Percentiles rank a stretch among this genome's conserved stretches.
Evolutionary conservation across 2,113 vertebrate genomes (phyloP).

Genomic region (Grammomys surdaster): DNA sequence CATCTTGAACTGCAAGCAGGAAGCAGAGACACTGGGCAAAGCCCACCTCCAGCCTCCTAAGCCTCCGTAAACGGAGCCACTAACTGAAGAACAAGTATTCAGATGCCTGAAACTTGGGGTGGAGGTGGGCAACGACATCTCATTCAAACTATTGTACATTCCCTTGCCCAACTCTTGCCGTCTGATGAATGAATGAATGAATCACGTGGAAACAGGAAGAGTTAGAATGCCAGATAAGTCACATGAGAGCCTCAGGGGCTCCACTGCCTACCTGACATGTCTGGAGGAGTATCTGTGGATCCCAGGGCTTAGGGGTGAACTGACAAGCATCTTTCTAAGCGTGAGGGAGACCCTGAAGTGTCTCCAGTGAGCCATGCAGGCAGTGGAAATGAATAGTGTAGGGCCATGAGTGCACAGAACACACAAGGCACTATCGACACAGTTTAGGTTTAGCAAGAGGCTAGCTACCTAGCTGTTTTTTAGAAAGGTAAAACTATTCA

Average conservation of each 20-base stretch:
- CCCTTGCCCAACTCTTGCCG: neutral
- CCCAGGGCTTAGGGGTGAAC: neutral
- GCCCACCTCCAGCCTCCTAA: neutral
- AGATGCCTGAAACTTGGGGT: neutral
- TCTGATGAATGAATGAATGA: conserved; percentile 12
- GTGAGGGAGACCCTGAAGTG: neutral
- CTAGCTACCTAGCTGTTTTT: neutral
- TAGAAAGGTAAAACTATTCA: neutral
- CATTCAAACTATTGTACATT: neutral
- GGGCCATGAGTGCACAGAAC: neutral
- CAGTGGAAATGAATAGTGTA: neutral
- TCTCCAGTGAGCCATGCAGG: neutral
- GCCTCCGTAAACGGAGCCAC: neutral
- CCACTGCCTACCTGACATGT: fast-evolving
- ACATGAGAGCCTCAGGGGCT: neutral
- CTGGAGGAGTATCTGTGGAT: neutral
- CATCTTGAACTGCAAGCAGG: neutral
- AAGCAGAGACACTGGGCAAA: neutral
- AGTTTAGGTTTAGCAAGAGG: neutral
- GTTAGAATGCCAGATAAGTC: neutral
- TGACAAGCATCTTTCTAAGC: neutral
- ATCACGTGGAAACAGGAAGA: neutral
- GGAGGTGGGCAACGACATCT: neutral
- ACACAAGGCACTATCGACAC: fast-evolving
- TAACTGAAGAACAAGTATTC: neutral